phyloP scores from a whole-genome alignment of 1,140 invertebrate genomes.

The Mamestra configurata region DNA sequence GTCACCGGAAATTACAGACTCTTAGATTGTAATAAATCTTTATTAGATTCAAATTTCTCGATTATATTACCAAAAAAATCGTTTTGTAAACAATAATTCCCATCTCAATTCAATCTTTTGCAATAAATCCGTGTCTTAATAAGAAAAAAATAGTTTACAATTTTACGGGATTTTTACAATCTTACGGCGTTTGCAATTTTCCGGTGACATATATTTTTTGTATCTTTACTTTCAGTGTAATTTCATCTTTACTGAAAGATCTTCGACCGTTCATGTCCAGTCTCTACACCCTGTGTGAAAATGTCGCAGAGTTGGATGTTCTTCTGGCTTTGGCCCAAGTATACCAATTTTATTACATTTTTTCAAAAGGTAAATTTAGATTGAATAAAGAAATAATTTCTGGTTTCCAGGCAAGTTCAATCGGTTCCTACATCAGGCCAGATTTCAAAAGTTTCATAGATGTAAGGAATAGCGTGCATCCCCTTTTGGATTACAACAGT shows the following conservation, averaged over 20 bases:
- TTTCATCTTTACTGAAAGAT: conserved; percentile 89
- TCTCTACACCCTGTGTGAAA: conserved; percentile 94
- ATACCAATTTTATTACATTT: neutral
- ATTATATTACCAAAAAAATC: too few species aligned
- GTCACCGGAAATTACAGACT: too few species aligned
- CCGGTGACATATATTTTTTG: too few species aligned
- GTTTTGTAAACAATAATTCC: too few species aligned
- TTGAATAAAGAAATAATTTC: neutral
- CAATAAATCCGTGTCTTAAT: too few species aligned
- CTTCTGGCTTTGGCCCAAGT: conserved; percentile 92
- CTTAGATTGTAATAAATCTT: too few species aligned
- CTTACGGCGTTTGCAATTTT: too few species aligned
- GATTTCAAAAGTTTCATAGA: conserved; percentile 91
- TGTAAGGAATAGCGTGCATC: conserved; percentile 92
- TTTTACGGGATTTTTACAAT: too few species aligned
- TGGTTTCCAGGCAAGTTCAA: conserved; percentile 76
- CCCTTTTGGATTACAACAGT: conserved; percentile 91
- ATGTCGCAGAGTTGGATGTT: conserved; percentile 94
- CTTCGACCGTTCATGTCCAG: conserved; percentile 91
- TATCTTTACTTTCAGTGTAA: conserved; percentile 87
- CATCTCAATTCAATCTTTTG: too few species aligned
- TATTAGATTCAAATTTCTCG: too few species aligned
- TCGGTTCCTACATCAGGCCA: conserved; percentile 91
- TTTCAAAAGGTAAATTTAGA: neutral
- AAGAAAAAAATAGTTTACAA: too few species aligned